Evolutionary conservation across 2,797 vertebrate genomes (phyloP).

Genomic region (Tamandua tetradactyla): DNA sequence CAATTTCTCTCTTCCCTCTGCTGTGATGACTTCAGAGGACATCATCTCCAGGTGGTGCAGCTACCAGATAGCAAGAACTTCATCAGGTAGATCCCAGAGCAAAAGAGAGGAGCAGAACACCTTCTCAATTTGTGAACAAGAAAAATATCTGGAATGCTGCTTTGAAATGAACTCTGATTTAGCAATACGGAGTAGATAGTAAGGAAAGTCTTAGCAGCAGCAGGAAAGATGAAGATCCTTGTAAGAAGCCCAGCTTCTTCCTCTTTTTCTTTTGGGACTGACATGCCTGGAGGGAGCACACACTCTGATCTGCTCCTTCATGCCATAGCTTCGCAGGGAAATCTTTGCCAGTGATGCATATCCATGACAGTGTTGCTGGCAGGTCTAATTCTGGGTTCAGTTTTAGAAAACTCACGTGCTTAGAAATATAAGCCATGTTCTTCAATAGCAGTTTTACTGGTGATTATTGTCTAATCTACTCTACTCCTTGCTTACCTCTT

Average conservation of each 20-base stretch:
- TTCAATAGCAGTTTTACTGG: neutral
- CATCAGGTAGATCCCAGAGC: neutral
- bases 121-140: too few relatives aligned
- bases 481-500: neutral
- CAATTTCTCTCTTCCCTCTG: neutral
- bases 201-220: neutral
- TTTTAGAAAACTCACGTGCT: neutral
- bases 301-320: neutral
- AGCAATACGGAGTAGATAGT: neutral
- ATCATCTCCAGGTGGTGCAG: neutral
- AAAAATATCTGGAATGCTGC: neutral
- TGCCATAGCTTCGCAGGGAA: neutral
- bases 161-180: neutral
- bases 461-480: neutral
- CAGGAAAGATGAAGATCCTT: neutral
- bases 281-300: neutral
- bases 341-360: neutral
- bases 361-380: too few relatives aligned
- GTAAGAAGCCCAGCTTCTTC: neutral
- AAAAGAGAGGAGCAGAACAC: neutral
- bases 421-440: neutral
- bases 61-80: neutral
- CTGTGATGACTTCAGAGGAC: neutral
- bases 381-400: neutral
- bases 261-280: neutral